phyloP scores from a whole-genome alignment of 2,113 vertebrate genomes.

The Gymnorhina tibicen region DNA sequence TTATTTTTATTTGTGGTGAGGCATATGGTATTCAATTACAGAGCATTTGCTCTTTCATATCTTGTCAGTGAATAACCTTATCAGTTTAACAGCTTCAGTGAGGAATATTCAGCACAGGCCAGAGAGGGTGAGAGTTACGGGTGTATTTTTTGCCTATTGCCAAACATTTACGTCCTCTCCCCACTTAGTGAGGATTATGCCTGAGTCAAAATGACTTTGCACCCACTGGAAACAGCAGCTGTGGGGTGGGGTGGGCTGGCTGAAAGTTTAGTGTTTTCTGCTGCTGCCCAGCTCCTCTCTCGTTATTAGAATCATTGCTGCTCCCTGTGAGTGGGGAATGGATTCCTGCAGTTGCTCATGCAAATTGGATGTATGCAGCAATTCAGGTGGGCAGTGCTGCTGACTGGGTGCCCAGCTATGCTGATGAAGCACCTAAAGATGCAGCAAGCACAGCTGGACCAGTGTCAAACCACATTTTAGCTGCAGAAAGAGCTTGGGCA shows the following conservation, averaged over 20 bases:
- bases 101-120: not conserved
- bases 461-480: not conserved
- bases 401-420: not conserved
- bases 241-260: not conserved
- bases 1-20: not conserved
- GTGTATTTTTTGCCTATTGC: not conserved
- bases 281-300: not conserved
- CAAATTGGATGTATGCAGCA: not conserved
- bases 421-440: not conserved
- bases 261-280: not conserved
- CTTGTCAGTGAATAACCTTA: not conserved
- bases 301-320: fast-evolving
- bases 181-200: not conserved
- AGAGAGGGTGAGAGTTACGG: not conserved
- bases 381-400: not conserved
- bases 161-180: not conserved
- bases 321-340: not conserved
- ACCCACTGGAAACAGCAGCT: not conserved
- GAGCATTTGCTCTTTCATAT: not conserved
- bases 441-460: not conserved
- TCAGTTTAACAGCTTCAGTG: not conserved
- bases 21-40: not conserved
- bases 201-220: not conserved
- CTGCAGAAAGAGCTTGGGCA: not conserved
- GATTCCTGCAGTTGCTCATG: fast-evolving